Evolutionary conservation across 2,888 invertebrate genomes (phyloP), one percentile per base, ranked within the genome.

Genomic region (Metopia argyrocephala): DNA sequence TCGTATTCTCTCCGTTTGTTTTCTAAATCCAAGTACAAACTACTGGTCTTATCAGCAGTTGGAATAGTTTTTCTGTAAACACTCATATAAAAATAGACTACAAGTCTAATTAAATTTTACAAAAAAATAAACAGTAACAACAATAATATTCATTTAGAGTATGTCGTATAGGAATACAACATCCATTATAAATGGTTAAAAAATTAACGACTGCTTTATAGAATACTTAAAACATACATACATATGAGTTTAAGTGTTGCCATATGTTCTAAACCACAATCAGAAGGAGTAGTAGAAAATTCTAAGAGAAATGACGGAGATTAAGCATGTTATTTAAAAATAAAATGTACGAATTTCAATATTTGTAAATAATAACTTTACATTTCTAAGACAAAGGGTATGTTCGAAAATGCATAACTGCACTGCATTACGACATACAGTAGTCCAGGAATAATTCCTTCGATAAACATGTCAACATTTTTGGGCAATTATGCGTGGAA

Each of bases 11-110:
- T 27, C 25, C 54, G 12, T 15, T 50, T 50, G 45, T 20, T 38
- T 27, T 38, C 45, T 61, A 12, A 12, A 12, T 27, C 59, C 38
- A 38, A 25, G 45, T 45, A 52, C 27, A 52, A 62, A 71, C 70
- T 71, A 62, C 70, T 46, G 54, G 45, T 52, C 71, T 71, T 71
- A 71, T 71, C 71, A 62, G 71, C 54, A 54, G 46, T n/a, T 45
- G 45, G 5, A 54, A 21, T n/a, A 71, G 54, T 54, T 61, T 61
- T 31, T 45, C 25, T 38, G 15, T n/a, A 38, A 38, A 38, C 38
- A 2, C 38, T 1, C 38, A 12, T 46, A 69, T 31, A 69, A 68
- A 68, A 57, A 57, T 57, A 57, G 56, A 46, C 68, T 46, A 68
- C 46, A 68, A 20, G 28, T 68, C 45, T 68, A 68, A 68, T 46